Evolutionary conservation across 1,140 invertebrate species (phyloP), one percentile per base, ranked within the genome.

Genomic region (Tetramorium simillimum): DNA sequence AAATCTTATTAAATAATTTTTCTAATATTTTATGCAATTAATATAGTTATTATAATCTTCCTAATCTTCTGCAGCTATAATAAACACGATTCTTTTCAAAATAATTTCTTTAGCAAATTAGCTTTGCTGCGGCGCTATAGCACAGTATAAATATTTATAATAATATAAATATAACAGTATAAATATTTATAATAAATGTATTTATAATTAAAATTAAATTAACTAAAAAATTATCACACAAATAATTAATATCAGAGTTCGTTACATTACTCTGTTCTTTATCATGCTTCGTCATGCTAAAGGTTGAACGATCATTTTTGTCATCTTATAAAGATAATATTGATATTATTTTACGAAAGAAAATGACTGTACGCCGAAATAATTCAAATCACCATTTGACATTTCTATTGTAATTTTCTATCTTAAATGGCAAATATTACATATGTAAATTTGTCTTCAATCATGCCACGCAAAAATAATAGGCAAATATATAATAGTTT

Each of bases 351-450:
- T 16, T 60, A 18, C 46, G n/a, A 37, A 72, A 72, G 14, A 49
- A 69, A 58, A 78, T 49, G 7, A 49, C 5, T 33, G n/a, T n/a
- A 56, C 21, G 3, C 24, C 12, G 18, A 46, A 60, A 60, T 12
- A n/a, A 6, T 33, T 40, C 16, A 43, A 58, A 58, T 56, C 49
- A 40, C 18, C 49, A 33, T 81, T 72, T 82, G 40, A 82, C 37
- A 82, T 82, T 82, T 82, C 40, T 46, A 1, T 73, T 28, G 6
- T 37, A 60, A 73, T 82, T 82, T 73, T 18, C 67, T 72, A 4
- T 67, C 16, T 65, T 58, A 72, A 82, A 72, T 24, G 24, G 37
- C 37, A 72, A 82, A 82, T 58, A 69, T 82, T 82, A 56, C 14
- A 58, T 67, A 67, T 43, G 63, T 82, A 72, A 82, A 5, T 72